These are phyloP conservation scores for Pyrocephalus nanus DNA, from an alignment of 2,797 vertebrate species.

Conservation along the genomic window DNA sequence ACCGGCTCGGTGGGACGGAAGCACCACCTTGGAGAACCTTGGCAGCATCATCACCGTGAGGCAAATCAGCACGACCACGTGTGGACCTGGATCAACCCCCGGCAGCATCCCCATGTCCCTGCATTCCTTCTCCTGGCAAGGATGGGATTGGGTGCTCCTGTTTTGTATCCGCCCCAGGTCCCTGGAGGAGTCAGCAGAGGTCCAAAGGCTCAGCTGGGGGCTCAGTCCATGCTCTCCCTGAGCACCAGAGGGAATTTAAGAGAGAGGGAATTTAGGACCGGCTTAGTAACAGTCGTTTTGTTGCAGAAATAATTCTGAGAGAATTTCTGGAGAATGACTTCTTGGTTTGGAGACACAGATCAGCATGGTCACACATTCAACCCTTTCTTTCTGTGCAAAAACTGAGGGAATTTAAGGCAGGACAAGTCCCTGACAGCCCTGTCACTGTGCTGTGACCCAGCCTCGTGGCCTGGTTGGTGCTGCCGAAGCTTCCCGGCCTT, in stretches of 20 bases:
- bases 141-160: background rate
- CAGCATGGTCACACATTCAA: background rate
- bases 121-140: background rate
- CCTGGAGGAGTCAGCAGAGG: background rate
- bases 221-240: background rate
- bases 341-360: background rate
- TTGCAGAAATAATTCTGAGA: background rate
- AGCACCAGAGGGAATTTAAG: fast-evolving
- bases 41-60: no score
- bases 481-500: background rate
- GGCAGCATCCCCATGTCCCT: background rate
- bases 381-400: background rate
- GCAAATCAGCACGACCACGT: background rate
- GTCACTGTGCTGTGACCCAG: fast-evolving
- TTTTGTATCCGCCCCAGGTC: background rate
- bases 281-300: background rate
- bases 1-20: background rate
- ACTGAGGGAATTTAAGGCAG: background rate
- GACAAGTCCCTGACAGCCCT: background rate
- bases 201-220: background rate
- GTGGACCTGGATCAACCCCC: background rate
- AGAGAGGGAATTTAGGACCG: background rate
- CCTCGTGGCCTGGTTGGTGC: fast-evolving
- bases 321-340: background rate
- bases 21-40: fast-evolving